A percentile compares a stretch with the other conserved stretches of the same genome.
These are phyloP conservation scores for Poicephalus gulielmi DNA, from an alignment of 2,113 vertebrate genomes.

Conservation along the genomic window DNA sequence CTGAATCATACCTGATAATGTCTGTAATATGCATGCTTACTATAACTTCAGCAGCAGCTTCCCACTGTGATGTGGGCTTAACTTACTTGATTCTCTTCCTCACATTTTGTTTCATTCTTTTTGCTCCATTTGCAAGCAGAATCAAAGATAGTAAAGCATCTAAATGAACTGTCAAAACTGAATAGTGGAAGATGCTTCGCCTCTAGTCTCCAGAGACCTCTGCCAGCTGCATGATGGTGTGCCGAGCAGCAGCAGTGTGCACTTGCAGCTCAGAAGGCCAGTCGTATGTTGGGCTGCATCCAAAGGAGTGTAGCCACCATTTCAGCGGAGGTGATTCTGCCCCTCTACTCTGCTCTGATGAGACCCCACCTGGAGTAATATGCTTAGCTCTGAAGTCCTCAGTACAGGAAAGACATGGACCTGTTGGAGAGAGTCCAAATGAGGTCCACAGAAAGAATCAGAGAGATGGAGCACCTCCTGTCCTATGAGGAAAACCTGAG, in stretches of 20 bases:
- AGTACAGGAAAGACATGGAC: neutral
- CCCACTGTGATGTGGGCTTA: neutral
- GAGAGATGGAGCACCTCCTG: neutral
- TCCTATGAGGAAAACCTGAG: neutral
- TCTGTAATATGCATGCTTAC: neutral
- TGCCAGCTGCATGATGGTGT: neutral
- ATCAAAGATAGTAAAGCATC: neutral
- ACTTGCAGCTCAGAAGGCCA: neutral
- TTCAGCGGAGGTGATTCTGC: neutral
- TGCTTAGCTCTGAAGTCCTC: neutral
- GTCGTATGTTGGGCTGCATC: neutral
- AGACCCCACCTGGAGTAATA: neutral
- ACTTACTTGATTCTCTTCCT: neutral
- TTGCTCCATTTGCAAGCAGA: neutral
- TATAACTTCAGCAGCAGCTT: neutral
- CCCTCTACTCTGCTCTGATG: neutral
- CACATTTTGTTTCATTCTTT: neutral
- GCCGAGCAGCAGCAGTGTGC: neutral
- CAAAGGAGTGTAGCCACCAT: neutral
- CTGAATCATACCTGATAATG: neutral
- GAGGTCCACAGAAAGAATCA: neutral
- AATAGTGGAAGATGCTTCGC: neutral
- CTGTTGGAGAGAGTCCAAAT: neutral
- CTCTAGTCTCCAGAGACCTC: neutral
- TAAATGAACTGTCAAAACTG: neutral